Evolutionary conservation across 2,797 vertebrate genomes (phyloP).

Genomic region (Cirrhinus mrigala): DNA sequence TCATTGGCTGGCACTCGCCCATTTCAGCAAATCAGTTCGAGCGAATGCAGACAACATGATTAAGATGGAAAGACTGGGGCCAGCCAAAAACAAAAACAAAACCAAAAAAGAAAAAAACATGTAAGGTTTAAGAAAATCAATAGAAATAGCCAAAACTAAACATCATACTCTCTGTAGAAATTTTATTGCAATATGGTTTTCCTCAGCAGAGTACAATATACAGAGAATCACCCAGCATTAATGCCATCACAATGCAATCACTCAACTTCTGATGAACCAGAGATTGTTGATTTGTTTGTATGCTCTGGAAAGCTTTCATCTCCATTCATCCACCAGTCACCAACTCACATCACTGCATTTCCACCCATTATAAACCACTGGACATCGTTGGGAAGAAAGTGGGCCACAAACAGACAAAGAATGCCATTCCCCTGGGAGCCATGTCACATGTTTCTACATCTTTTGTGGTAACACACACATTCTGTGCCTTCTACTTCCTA

Average conservation of each 20-base stretch:
- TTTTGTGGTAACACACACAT: constrained; percentile 75
- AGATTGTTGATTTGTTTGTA: constrained; percentile 36
- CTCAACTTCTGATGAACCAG: constrained; percentile 21
- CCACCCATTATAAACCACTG: constrained; percentile 68
- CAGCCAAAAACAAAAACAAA: too few species aligned
- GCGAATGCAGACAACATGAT: too few species aligned
- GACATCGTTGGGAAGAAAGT: constrained; percentile 70
- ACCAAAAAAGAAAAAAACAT: not conserved
- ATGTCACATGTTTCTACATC: constrained; percentile 73
- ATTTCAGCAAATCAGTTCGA: too few species aligned
- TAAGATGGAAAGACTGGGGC: too few species aligned
- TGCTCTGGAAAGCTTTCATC: constrained; percentile 16
- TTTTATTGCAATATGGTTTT: too few species aligned
- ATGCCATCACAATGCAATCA: not conserved
- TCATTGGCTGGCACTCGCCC: too few species aligned
- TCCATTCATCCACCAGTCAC: constrained; percentile 31
- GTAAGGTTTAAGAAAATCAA: not conserved
- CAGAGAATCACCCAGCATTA: not conserved
- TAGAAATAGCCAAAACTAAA: not conserved
- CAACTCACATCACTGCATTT: constrained; percentile 67
- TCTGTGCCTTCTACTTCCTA: constrained; percentile 61
- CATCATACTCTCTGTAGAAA: too few species aligned
- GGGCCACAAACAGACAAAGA: constrained; percentile 74
- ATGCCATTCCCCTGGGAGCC: constrained; percentile 72
- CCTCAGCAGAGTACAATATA: not conserved